These are phyloP conservation scores for Notolepis coatsorum DNA, from an alignment of 2,797 vertebrate genomes.

Conservation along the genomic window DNA sequence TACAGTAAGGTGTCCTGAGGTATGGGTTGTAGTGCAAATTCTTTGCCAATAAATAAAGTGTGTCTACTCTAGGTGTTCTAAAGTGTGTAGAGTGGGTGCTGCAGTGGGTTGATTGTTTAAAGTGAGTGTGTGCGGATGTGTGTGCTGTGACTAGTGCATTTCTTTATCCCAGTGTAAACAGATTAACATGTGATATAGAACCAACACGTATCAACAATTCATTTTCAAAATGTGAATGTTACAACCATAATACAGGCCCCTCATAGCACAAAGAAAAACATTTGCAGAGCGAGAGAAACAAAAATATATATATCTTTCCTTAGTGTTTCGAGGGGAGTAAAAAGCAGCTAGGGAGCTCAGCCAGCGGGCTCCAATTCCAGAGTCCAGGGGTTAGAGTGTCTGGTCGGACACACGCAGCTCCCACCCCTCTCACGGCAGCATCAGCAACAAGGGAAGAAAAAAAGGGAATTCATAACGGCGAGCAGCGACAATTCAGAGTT, in stretches of 20 bases:
- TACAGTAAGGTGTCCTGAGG: no score
- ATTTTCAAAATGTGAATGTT: constrained; percentile 29
- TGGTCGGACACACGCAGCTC: constrained; percentile 28
- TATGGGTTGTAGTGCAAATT: constrained; percentile 80
- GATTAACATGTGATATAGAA: constrained; percentile 25
- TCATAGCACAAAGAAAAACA: constrained; percentile 28
- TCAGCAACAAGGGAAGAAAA: constrained; percentile 24
- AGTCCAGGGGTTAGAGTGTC: constrained; percentile 28
- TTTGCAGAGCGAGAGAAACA: constrained; percentile 52
- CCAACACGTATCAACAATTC: constrained; percentile 18
- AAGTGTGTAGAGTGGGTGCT: no score
- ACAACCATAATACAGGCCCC: constrained; percentile 22
- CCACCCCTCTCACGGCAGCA: constrained; percentile 29
- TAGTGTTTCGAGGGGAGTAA: constrained; percentile 50
- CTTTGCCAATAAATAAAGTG: no score
- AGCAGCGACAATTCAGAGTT: constrained; percentile 59
- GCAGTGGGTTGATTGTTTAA: no score
- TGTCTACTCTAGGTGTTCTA: no score
- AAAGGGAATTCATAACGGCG: constrained; percentile 58
- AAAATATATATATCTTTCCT: constrained; percentile 54
- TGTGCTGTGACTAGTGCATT: no score
- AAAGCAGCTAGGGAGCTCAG: constrained; percentile 64
- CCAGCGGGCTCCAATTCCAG: constrained; percentile 71
- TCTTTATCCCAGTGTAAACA: constrained; percentile 83
- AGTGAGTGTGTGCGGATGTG: no score